Evolutionary conservation across 2,888 invertebrate genomes (phyloP).

Genomic region (Acholoe squamosa): DNA sequence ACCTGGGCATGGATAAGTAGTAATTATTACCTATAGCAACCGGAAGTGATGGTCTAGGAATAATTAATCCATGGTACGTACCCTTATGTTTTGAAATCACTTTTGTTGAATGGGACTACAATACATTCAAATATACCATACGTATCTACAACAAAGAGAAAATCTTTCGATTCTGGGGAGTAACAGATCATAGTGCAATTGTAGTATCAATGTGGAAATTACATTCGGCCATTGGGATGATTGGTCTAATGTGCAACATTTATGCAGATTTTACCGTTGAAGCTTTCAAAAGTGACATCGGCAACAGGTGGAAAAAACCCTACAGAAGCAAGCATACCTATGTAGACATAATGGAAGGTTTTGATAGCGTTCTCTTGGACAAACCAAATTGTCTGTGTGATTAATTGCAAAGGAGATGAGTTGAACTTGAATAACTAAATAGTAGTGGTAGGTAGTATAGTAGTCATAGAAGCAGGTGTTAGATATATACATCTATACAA

Average conservation of each 20-base stretch:
- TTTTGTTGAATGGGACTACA: slow-evolving; percentile 1
- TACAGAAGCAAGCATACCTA: neutral
- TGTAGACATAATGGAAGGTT: neutral
- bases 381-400: neutral
- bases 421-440: neutral
- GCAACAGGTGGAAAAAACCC: neutral
- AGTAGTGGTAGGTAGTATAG: neutral
- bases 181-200: neutral
- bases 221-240: neutral
- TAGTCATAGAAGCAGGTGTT: neutral
- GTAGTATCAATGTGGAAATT: neutral
- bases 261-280: neutral
- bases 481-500: slow-evolving; percentile 55
- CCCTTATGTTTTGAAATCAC: neutral
- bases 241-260: neutral
- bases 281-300: neutral
- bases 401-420: neutral
- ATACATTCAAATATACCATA: neutral
- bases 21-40: neutral
- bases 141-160: slow-evolving; percentile 13
- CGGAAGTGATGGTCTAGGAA: neutral
- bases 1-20: neutral
- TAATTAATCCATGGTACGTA: neutral
- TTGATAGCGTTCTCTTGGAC: neutral
- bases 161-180: neutral